A percentile compares a stretch with the other conserved stretches of the same genome.
Evolutionary conservation across 2,797 vertebrate species (phyloP).

Genomic region (Uromys caudimaculatus): DNA sequence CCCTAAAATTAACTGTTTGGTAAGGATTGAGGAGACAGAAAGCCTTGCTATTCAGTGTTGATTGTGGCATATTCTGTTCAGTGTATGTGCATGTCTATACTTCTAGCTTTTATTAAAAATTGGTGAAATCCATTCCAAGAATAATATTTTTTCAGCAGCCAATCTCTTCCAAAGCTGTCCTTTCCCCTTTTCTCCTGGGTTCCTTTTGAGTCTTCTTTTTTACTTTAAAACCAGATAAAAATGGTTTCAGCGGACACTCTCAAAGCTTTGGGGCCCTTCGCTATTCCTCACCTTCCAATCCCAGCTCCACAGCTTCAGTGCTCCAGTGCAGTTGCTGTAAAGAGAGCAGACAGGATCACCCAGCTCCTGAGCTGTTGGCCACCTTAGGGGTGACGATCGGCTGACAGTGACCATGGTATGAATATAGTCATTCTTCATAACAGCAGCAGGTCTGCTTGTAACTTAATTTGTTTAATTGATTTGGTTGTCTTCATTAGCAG

Average conservation of each 20-base stretch:
- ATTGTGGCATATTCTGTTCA: background rate
- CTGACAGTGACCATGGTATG: background rate
- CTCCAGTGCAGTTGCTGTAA: background rate
- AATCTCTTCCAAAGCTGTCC: background rate
- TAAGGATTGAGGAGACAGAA: background rate
- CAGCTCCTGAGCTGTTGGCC: background rate
- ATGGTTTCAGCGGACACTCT: background rate
- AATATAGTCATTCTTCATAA: background rate
- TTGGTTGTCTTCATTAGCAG: slow-evolving; percentile 47
- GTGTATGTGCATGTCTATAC: background rate
- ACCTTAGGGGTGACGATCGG: background rate
- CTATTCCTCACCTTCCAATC: background rate
- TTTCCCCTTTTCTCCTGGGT: background rate
- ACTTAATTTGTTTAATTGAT: slow-evolving; percentile 54
- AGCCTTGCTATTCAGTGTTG: background rate
- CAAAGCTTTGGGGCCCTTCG: too few relatives aligned
- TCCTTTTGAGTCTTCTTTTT: background rate
- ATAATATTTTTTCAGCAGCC: background rate
- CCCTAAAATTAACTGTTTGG: slow-evolving; percentile 21
- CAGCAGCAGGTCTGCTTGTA: slow-evolving; percentile 25
- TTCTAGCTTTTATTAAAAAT: slow-evolving; percentile 53
- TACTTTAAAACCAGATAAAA: slow-evolving; percentile 25
- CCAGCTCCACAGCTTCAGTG: background rate
- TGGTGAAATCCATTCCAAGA: background rate
- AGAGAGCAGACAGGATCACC: background rate